Evolutionary conservation across 2,888 invertebrate genomes (phyloP), one percentile per base, ranked within the genome.

Genomic region (Amphimallon solstitiale): DNA sequence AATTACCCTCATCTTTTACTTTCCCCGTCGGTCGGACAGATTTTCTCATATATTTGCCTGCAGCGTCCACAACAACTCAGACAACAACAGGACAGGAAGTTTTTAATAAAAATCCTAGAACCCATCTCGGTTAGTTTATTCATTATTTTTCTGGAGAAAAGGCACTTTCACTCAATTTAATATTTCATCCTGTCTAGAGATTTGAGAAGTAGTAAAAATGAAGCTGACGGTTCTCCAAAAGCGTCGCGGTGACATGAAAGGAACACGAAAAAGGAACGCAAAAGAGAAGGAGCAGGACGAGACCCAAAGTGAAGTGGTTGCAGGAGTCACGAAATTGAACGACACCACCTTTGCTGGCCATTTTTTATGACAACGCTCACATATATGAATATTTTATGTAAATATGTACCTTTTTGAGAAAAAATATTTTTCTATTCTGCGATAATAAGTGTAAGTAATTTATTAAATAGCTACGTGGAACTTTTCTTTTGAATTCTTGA

Each of bases 151-250:
- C 34, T 15, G 43, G 43, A 59, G 56, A 59, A 59, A 59, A 59
- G 56, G 56, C 43, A 59, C 56, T 59, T 59, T 59, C 45, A 43
- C 56, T 59, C 56, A 59, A 59, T 59, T 59, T 59, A 59, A 59
- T 59, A 59, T 59, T 59, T 59, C 56, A 59, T 59, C 56, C 34
- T 59, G 56, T 59, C 56, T 59, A 29, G 43, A 59, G 56, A 59
- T 59, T 59, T 59, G 56, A 59, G 56, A 29, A 59, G 56, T 43
- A 59, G 56, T 59, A 59, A 59, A 59, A 59, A 59, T 59, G 43
- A 59, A 43, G 56, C 56, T 59, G 56, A 59, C 56, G 56, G 56
- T 59, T 43, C 23, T 59, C 29, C 43, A 19, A 59, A 23, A 59
- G 56, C 43, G 15, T 9, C 9, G 15, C 56, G 56, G 56, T 59